phyloP scores from a whole-genome alignment of 2,113 vertebrate species.

The Calidris pugnax region DNA sequence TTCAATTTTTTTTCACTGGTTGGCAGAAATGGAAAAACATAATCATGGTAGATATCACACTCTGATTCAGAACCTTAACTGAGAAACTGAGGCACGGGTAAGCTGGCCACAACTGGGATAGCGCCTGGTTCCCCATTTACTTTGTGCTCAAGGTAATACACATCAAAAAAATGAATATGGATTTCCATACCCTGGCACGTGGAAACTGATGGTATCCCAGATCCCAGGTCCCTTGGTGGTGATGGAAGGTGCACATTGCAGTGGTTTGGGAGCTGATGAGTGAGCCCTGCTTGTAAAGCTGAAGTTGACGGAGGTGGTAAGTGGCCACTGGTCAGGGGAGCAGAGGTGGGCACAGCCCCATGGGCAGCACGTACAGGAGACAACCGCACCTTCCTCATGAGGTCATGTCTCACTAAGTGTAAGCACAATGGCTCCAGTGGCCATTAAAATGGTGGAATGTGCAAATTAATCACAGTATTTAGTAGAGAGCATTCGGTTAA shows the following conservation, averaged over 20 bases:
- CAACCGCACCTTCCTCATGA: too few species aligned
- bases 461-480: background rate
- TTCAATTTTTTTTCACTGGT: background rate
- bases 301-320: too few species aligned
- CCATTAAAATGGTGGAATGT: background rate
- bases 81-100: background rate
- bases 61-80: background rate
- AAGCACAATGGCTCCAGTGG: background rate
- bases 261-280: background rate
- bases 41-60: background rate
- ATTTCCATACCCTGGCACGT: background rate
- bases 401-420: background rate
- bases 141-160: background rate
- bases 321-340: background rate
- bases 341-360: too few species aligned
- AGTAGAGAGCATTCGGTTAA: background rate
- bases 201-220: background rate
- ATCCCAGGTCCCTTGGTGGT: background rate
- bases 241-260: background rate
- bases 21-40: background rate
- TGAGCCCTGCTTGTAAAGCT: background rate
- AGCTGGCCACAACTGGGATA: background rate
- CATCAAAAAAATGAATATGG: background rate
- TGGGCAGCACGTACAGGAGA: background rate
- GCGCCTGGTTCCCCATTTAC: background rate